Evolutionary conservation across 2,888 invertebrate species (phyloP), one percentile per base, ranked within the genome.

Genomic region (Nasonovia ribisnigri): DNA sequence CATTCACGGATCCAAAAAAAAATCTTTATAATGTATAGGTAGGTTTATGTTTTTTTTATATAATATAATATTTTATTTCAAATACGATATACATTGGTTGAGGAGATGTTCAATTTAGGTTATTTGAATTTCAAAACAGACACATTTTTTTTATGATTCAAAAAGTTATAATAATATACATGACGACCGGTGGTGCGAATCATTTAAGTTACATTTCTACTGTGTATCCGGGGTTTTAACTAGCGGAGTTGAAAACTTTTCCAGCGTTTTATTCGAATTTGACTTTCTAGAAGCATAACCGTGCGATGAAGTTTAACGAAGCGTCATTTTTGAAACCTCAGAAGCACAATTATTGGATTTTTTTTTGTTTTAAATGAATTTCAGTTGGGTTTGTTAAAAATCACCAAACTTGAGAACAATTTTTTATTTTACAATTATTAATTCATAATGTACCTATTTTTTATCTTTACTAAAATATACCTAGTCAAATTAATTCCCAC

Each of bases 151-250:
- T 87, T 84, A 89, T n/a, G 84, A 46, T 84, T 84, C 46, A 84
- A 29, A 93, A 93, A 93, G 84, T 90, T 93, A 93, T 93, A 93
- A 93, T 84, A 90, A 93, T 90, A 90, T 84, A 77, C 93, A 93
- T 42, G 84, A 57, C 42, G 90, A 67, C 90, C 86, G 60, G 90
- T 87, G 93, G 87, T 90, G 93, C 90, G 87, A 93, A 93, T 90
- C 93, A 93, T 93, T 93, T 51, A 86, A 93, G 87, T 93, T 90
- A 90, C 20, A 93, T 93, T 90, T 93, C 43, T 48, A 51, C 84
- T 10, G 84, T 57, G 46, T 89, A 54, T 86, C 46, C 24, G 86
- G 43, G 54, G 24, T 89, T 46, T 67, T 90, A 93, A 93, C 93
- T 90, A 93, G 84, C 67, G 67, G 24, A 43, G 84, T 90, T 90